These are phyloP conservation scores for Platycnemis pennipes DNA, from an alignment of 2,888 invertebrate genomes.

Conservation along the genomic window DNA sequence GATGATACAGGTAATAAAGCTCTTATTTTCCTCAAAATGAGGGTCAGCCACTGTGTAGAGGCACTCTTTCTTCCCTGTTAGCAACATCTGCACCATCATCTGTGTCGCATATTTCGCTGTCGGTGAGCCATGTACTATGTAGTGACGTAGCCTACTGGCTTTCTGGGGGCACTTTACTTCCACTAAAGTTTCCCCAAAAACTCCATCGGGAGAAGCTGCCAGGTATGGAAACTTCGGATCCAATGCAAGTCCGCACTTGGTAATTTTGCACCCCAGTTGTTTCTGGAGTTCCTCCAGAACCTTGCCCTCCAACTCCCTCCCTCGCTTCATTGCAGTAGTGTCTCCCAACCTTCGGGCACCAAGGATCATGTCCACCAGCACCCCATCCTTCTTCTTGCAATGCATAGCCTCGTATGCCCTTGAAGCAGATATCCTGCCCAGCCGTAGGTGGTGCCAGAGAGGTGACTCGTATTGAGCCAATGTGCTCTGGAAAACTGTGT, in stretches of 20 bases:
- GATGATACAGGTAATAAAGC: background rate
- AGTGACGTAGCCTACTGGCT: background rate
- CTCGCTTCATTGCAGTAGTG: background rate
- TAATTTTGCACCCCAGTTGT: background rate
- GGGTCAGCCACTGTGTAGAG: background rate
- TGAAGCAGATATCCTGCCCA: background rate
- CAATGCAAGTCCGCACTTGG: background rate
- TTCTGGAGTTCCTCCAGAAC: background rate
- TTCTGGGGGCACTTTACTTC: background rate
- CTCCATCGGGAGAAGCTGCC: no score
- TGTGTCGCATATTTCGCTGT: background rate
- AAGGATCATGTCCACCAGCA: background rate
- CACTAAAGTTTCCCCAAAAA: no score
- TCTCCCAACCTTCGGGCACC: background rate
- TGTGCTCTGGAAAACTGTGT: background rate
- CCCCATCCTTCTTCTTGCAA: background rate
- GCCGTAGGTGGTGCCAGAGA: background rate
- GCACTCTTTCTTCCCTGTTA: background rate
- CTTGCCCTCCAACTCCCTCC: background rate
- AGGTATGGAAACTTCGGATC: background rate
- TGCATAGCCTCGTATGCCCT: background rate
- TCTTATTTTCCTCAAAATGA: background rate
- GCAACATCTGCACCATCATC: constrained; percentile 1
- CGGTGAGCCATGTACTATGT: background rate
- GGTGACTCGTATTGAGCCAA: background rate